Conservation (phyloP, 2,113 vertebrate species). For the Corythornis vintsioides region DNA sequence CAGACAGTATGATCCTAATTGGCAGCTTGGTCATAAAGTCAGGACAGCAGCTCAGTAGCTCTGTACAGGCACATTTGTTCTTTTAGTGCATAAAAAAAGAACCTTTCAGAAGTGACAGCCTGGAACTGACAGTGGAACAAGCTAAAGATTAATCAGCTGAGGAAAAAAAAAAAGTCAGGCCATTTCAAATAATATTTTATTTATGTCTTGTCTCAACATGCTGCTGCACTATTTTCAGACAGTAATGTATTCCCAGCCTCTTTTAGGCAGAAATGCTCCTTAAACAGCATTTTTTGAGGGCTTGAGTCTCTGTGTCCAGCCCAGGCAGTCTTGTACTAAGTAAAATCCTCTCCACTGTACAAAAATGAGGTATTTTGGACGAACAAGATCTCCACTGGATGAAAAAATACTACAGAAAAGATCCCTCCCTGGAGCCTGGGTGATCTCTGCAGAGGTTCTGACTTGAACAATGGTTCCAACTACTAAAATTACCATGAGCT, state of each 20-base stretch:
- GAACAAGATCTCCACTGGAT: not conserved
- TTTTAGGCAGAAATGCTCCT: not conserved
- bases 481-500: not conserved
- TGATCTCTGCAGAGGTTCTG: not conserved
- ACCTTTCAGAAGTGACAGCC: not conserved
- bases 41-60: not conserved
- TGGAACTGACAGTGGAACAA: not conserved
- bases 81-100: not conserved
- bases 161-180: not conserved
- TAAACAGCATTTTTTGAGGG: not conserved
- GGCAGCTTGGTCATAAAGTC: conserved; percentile 30
- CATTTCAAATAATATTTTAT: conserved; percentile 23
- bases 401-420: not conserved
- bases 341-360: not conserved
- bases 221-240: not conserved
- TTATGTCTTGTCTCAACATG: not conserved
- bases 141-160: not conserved
- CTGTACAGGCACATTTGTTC: not conserved
- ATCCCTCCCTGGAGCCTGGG: not conserved
- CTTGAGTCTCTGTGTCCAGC: not conserved
- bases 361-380: not conserved
- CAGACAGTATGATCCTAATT: not conserved
- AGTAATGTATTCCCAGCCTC: not conserved
- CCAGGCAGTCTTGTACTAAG: not conserved
- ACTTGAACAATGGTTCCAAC: not conserved